Percentiles rank a stretch among this genome's conserved stretches.
Evolutionary conservation across 2,797 vertebrate species (phyloP).

Genomic region (Lutjanus campechanus): DNA sequence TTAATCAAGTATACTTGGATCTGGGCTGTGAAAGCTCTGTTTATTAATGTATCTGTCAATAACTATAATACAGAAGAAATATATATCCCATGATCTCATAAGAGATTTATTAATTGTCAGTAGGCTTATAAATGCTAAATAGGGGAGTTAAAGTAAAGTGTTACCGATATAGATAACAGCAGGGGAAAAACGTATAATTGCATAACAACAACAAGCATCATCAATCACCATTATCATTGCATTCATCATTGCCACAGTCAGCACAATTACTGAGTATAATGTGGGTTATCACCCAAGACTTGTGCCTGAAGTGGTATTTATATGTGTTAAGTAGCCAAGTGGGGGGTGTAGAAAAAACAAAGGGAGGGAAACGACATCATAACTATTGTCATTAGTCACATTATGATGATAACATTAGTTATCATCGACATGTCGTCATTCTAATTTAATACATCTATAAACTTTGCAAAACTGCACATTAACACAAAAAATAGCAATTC

Average conservation of each 20-base stretch:
- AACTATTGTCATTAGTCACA: too few relatives aligned
- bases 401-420: too few relatives aligned
- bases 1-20: too few relatives aligned
- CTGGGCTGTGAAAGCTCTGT: too few relatives aligned
- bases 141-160: not conserved
- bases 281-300: not conserved
- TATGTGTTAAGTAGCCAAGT: not conserved
- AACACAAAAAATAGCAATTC: not conserved
- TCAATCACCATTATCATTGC: not conserved
- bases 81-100: too few relatives aligned
- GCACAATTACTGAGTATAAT: constrained; percentile 5
- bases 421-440: too few relatives aligned
- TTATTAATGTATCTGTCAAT: not conserved
- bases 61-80: not conserved
- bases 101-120: not conserved
- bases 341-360: too few relatives aligned
- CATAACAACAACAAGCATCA: not conserved
- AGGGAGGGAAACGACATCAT: too few relatives aligned
- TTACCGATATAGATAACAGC: not conserved
- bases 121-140: not conserved
- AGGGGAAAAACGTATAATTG: not conserved
- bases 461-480: not conserved
- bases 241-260: not conserved
- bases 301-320: not conserved
- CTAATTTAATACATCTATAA: too few relatives aligned